Evolutionary conservation across 2,113 vertebrate genomes (phyloP).

Genomic region (Zosterops japonicus): DNA sequence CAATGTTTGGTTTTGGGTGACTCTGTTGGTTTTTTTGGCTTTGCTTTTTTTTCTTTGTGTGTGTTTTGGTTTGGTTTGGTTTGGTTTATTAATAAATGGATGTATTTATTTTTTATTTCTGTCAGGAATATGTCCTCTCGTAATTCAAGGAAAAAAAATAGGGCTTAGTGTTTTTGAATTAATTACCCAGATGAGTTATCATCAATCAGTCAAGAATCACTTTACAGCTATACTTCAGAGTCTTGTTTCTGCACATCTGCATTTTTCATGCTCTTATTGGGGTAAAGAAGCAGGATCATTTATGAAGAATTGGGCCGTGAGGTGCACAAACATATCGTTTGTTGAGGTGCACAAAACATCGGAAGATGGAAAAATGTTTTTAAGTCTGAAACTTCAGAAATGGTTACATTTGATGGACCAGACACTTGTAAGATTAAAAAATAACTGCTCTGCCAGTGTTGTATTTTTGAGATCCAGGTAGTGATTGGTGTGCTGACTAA

Average conservation of each 20-base stretch:
- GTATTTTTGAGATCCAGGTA: neutral
- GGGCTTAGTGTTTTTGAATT: neutral
- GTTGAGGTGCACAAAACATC: no score
- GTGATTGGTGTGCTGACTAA: neutral
- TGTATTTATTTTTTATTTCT: neutral
- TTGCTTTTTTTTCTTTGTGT: neutral
- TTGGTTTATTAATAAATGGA: neutral
- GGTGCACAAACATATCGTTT: neutral
- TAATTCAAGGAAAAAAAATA: neutral
- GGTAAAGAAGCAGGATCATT: neutral
- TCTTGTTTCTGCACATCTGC: neutral
- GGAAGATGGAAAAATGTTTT: neutral
- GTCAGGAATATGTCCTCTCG: neutral
- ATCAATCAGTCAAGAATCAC: neutral
- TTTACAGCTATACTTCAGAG: neutral
- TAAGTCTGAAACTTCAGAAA: neutral
- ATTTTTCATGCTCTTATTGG: neutral
- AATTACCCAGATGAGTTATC: neutral
- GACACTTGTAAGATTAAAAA: neutral
- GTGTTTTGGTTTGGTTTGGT: no score
- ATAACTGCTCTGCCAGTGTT: neutral
- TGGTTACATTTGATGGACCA: neutral
- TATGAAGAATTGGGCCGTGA: neutral
- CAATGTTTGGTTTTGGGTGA: rapidly evolving
- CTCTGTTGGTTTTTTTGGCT: neutral